These are phyloP conservation scores for Achatina immaculata DNA, from an alignment of 1,140 invertebrate species.

Conservation along the genomic window DNA sequence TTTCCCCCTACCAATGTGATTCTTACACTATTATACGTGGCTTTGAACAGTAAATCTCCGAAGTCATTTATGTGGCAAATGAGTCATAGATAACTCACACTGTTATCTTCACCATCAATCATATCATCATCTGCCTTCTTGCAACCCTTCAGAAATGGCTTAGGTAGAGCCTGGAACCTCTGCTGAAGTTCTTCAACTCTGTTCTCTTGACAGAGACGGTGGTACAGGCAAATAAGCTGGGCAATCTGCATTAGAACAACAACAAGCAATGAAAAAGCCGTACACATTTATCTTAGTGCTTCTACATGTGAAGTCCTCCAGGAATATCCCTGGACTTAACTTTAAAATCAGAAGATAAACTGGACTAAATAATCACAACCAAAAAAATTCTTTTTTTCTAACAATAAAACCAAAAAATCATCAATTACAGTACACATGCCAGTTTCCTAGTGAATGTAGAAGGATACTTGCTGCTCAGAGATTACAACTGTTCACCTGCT, in stretches of 20 bases:
- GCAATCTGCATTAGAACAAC: slow-evolving; percentile 18
- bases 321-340: neutral
- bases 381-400: neutral
- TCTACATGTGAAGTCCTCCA: neutral
- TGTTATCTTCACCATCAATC: neutral
- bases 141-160: neutral
- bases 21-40: too few relatives aligned
- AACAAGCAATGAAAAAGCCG: neutral
- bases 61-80: too few relatives aligned
- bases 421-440: too few relatives aligned
- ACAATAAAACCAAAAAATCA: neutral
- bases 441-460: too few relatives aligned
- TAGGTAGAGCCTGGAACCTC: slow-evolving; percentile 16
- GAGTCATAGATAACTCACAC: neutral
- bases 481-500: too few relatives aligned
- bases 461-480: too few relatives aligned
- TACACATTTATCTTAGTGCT: neutral
- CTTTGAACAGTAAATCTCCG: too few relatives aligned
- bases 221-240: slow-evolving; percentile 16
- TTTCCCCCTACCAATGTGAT: too few relatives aligned
- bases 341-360: neutral
- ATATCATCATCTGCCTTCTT: neutral
- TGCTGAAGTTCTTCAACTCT: slow-evolving; percentile 7
- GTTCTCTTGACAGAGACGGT: slow-evolving; percentile 35
- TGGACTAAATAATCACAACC: neutral